Conservation (phyloP, 2,888 invertebrate species). For the Hirtodrosophila cameraria region DNA sequence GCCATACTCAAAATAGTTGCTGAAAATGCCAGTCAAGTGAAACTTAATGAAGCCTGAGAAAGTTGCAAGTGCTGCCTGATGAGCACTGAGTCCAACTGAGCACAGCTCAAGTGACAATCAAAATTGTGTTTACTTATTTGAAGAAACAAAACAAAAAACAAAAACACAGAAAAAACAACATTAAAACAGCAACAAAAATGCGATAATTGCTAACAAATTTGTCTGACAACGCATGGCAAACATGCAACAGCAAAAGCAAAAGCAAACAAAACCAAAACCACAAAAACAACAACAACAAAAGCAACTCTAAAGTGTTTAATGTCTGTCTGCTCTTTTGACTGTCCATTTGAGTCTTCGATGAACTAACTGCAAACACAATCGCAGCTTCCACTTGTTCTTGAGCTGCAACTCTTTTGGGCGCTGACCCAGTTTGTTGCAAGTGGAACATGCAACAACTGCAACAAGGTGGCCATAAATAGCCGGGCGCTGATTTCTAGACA, state of each 20-base stretch:
- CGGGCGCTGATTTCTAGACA: constrained; percentile 55
- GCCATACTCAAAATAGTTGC: constrained; percentile 56
- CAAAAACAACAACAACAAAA: constrained; percentile 12
- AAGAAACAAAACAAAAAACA: constrained; percentile 30
- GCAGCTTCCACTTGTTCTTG: constrained; percentile 53
- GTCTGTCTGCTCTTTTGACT: constrained; percentile 7
- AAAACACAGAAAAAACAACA: constrained; percentile 38
- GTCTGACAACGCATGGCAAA: constrained; percentile 52
- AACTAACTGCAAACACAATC: constrained; percentile 33
- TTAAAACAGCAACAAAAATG: constrained; percentile 45
- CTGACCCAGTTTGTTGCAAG: constrained; percentile 82
- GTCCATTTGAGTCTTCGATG: constrained; percentile 32
- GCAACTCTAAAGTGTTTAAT: constrained; percentile 22
- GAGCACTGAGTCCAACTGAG: constrained; percentile 26
- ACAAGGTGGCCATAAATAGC: constrained; percentile 68
- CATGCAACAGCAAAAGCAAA: constrained; percentile 33
- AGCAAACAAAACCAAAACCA: too few species aligned
- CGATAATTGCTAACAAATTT: constrained; percentile 74
- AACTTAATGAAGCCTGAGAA: constrained; percentile 80
- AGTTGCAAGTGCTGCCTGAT: constrained; percentile 52
- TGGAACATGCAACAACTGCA: constrained; percentile 75
- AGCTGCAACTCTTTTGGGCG: constrained; percentile 38
- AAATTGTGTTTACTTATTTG: constrained; percentile 30
- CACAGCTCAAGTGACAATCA: constrained; percentile 69
- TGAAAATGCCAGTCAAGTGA: constrained; percentile 65